Conservation (phyloP, 2,113 vertebrate genomes). For the Rhadina sibilatrix region DNA sequence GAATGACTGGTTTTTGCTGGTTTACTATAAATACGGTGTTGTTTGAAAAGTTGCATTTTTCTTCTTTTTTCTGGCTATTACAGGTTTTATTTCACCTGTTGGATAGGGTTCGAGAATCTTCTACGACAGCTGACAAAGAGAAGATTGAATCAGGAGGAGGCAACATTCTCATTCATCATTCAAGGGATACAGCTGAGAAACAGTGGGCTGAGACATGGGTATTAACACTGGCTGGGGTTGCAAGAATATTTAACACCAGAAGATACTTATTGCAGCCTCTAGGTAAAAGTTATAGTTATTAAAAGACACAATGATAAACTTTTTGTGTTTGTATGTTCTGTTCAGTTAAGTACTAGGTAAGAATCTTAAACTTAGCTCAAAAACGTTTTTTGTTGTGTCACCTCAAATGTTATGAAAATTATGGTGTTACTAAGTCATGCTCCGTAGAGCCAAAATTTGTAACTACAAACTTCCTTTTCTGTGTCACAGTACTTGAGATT, state of each 20-base stretch:
- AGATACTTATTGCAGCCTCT: slow-evolving; percentile 92
- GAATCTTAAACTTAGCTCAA: not conserved
- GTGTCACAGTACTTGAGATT: not conserved
- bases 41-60: not conserved
- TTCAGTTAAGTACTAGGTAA: not conserved
- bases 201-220: slow-evolving; percentile 99
- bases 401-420: not conserved
- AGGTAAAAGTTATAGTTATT: slow-evolving; percentile 72
- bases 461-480: not conserved
- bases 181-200: slow-evolving; percentile 97
- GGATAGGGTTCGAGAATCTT: slow-evolving; percentile 91
- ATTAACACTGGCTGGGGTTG: slow-evolving; percentile 92
- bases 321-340: not conserved
- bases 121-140: slow-evolving; percentile 97
- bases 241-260: slow-evolving; percentile 97
- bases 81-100: slow-evolving; percentile 96
- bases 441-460: not conserved
- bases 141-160: slow-evolving; percentile 98
- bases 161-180: slow-evolving; percentile 99
- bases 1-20: not conserved
- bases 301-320: not conserved
- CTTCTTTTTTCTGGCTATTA: slow-evolving; percentile 1
- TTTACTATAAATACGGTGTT: not conserved
- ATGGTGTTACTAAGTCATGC: not conserved
- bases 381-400: not conserved